Conservation (phyloP, 2,888 invertebrate genomes). For the Torymus auratus region DNA sequence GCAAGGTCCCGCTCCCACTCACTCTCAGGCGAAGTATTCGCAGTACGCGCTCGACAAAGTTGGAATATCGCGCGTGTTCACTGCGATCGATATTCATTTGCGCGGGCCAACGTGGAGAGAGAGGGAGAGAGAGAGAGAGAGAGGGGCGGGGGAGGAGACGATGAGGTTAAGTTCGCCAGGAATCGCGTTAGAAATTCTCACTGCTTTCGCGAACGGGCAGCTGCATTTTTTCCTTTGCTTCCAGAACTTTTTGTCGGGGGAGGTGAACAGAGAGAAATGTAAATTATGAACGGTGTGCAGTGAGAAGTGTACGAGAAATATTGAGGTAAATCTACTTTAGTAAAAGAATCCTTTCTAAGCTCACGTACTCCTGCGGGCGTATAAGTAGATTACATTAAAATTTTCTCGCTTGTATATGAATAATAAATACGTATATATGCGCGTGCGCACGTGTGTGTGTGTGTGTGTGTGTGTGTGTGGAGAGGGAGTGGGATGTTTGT, state of each 20-base stretch:
- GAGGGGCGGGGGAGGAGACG: not conserved
- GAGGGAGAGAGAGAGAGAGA: not conserved
- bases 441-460: too few species aligned
- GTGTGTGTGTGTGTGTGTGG: too few species aligned
- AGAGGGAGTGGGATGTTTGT: too few species aligned
- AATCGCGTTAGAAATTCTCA: constrained; percentile 31
- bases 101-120: not conserved
- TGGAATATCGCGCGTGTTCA: constrained; percentile 48
- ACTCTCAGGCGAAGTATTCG: constrained; percentile 58
- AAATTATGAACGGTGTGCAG: not conserved
- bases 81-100: constrained; percentile 58
- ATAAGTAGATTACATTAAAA: not conserved
- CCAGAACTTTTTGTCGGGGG: not conserved
- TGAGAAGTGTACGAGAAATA: not conserved
- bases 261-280: constrained; percentile 13
- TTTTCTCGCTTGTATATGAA: not conserved
- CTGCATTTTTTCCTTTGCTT: not conserved
- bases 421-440: too few species aligned
- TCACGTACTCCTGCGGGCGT: not conserved
- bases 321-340: not conserved
- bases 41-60: constrained; percentile 48
- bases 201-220: not conserved
- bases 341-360: not conserved
- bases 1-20: constrained; percentile 54
- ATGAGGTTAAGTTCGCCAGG: not conserved